These are phyloP conservation scores for Epirrhoe tristata DNA, from an alignment of 2,888 invertebrate genomes.

Conservation along the genomic window DNA sequence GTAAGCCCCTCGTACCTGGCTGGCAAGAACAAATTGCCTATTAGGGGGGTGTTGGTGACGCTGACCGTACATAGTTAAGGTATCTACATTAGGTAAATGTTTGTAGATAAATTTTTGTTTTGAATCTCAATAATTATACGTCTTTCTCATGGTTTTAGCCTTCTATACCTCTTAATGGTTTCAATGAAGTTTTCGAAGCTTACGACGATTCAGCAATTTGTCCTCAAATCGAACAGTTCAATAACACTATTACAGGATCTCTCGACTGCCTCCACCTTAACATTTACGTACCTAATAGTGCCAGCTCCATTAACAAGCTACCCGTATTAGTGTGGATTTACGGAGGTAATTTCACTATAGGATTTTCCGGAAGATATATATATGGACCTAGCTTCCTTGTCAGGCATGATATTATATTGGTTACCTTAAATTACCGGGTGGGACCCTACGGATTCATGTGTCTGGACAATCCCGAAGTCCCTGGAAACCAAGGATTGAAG, in stretches of 20 bases:
- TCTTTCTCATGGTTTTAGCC: constrained; percentile 44
- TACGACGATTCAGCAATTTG: constrained; percentile 61
- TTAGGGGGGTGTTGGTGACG: too few relatives aligned
- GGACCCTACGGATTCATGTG: constrained; percentile 72
- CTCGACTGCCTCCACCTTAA: constrained; percentile 65
- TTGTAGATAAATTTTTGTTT: too few relatives aligned
- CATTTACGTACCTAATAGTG: constrained; percentile 60
- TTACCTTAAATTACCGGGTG: constrained; percentile 66
- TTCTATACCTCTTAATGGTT: constrained; percentile 54
- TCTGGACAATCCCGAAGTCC: constrained; percentile 55
- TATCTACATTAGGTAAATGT: too few relatives aligned
- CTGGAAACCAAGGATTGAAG: constrained; percentile 69
- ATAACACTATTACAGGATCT: constrained; percentile 49
- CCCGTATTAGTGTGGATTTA: constrained; percentile 66
- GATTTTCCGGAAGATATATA: constrained; percentile 50
- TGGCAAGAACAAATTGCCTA: too few relatives aligned
- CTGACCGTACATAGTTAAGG: too few relatives aligned
- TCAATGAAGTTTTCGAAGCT: constrained; percentile 60
- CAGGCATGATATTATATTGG: constrained; percentile 60
- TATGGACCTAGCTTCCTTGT: constrained; percentile 62
- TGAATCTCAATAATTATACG: too few relatives aligned
- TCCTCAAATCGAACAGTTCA: constrained; percentile 59
- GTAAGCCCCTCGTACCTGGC: too few relatives aligned
- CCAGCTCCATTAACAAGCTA: constrained; percentile 51
- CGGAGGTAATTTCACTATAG: constrained; percentile 58